Conservation (phyloP, 1,140 invertebrate species). For the Macrotrachela quadricornifera region DNA sequence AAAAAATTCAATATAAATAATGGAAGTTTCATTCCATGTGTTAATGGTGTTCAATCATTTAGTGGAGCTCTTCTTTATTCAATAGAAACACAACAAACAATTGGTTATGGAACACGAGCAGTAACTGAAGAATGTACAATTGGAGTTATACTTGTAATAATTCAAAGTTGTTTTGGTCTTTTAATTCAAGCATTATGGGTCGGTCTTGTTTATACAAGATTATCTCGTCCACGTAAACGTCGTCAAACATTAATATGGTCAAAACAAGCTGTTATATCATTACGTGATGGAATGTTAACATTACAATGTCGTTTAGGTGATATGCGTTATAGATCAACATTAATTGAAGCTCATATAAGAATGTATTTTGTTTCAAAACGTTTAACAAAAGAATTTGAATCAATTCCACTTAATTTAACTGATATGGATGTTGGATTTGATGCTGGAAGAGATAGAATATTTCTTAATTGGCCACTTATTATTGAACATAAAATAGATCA, state of each 20-base stretch:
- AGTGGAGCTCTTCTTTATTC: neutral
- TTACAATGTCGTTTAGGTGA: constrained; percentile 15
- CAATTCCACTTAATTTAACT: constrained; percentile 13
- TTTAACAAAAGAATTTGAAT: constrained; percentile 10
- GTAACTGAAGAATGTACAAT: constrained; percentile 25
- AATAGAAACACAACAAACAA: constrained; percentile 3
- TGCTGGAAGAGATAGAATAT: neutral
- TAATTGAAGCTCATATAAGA: constrained; percentile 14
- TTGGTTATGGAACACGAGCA: constrained; percentile 24
- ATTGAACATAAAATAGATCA: constrained; percentile 3
- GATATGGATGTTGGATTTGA: constrained; percentile 10
- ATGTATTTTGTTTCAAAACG: constrained; percentile 12
- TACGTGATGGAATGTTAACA: constrained; percentile 48
- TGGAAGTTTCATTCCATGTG: neutral
- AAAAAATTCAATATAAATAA: too few species aligned
- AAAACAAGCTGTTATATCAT: constrained; percentile 23
- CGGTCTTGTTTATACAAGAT: constrained; percentile 22
- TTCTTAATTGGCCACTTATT: constrained; percentile 9
- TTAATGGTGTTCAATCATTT: neutral
- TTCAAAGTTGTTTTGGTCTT: constrained; percentile 24
- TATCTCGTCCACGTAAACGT: constrained; percentile 19
- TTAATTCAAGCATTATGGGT: constrained; percentile 29
- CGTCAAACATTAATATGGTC: constrained; percentile 24
- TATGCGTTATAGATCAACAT: constrained; percentile 19
- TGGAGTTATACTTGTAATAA: constrained; percentile 16